Conservation (phyloP, 2,888 invertebrate species). For the Plebejus melissa region DNA sequence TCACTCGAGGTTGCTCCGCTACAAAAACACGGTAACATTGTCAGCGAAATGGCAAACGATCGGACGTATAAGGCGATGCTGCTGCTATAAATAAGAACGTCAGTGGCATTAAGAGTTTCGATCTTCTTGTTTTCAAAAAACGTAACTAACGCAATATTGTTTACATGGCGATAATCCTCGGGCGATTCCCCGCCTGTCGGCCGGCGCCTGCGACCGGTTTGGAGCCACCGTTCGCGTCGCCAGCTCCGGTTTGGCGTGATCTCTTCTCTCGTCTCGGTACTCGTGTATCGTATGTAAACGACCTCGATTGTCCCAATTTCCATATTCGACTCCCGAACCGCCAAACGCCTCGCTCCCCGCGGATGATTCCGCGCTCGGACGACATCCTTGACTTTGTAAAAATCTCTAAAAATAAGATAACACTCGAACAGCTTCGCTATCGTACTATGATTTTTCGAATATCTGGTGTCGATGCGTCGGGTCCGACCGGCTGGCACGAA, state of each 20-base stretch:
- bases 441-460: conserved; percentile 65
- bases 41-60: conserved; percentile 6
- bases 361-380: conserved; percentile 22
- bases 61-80: conserved; percentile 8
- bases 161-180: conserved; percentile 71
- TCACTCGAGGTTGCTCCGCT: background rate
- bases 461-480: conserved; percentile 70
- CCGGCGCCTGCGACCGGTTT: conserved; percentile 76
- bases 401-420: conserved; percentile 45
- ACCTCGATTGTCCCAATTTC: conserved; percentile 57
- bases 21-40: conserved; percentile 6
- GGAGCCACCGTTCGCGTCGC: conserved; percentile 57
- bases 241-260: conserved; percentile 74
- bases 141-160: conserved; percentile 66
- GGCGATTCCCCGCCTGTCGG: conserved; percentile 53
- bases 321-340: conserved; percentile 30
- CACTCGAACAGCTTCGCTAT: conserved; percentile 35
- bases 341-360: conserved; percentile 12
- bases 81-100: conserved; percentile 16
- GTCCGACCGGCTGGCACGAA: conserved; percentile 68
- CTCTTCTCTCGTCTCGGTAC: conserved; percentile 69
- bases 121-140: conserved; percentile 36
- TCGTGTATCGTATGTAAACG: conserved; percentile 70
- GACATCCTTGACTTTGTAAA: conserved; percentile 56
- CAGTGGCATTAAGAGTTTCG: conserved; percentile 7